A percentile compares a stretch with the other conserved stretches of the same genome.
Evolutionary conservation across 2,888 invertebrate genomes (phyloP).

Genomic region (Conops quadrifasciatus): DNA sequence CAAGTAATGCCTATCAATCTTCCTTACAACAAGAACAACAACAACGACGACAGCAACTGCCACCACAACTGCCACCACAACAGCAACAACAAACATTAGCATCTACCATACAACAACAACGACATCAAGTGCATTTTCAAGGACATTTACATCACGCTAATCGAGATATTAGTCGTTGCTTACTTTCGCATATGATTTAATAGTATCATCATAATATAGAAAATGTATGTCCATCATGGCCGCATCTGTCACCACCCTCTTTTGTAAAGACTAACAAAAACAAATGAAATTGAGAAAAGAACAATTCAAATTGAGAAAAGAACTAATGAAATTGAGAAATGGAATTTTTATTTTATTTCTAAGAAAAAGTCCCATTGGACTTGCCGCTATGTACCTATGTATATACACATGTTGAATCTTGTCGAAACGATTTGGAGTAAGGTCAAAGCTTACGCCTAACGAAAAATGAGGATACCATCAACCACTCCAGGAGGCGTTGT

Average conservation of each 20-base stretch:
- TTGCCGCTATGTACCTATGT: too few species aligned
- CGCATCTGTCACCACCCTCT: too few species aligned
- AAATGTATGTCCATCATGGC: neutral
- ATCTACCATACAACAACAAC: constrained; percentile 27
- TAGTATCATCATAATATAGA: too few species aligned
- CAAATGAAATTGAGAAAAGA: neutral
- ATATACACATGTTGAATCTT: too few species aligned
- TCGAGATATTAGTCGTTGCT: constrained; percentile 62
- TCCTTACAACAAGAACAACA: constrained; percentile 37
- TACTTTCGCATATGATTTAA: constrained; percentile 62
- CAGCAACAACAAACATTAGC: constrained; percentile 34
- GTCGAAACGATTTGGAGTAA: too few species aligned
- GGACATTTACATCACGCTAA: constrained; percentile 62
- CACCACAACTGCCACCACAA: constrained; percentile 43
- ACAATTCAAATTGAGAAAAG: neutral
- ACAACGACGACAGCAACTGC: constrained; percentile 43
- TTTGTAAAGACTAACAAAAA: too few species aligned
- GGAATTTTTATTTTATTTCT: too few species aligned
- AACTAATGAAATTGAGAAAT: neutral
- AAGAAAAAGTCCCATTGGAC: too few species aligned
- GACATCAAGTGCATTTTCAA: constrained; percentile 53
- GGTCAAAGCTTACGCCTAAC: too few species aligned
- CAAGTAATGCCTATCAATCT: constrained; percentile 31
- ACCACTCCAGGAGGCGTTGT: too few species aligned
- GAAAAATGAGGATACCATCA: too few species aligned